phyloP scores from a whole-genome alignment of 2,797 vertebrate genomes.

The Amblyraja radiata region DNA sequence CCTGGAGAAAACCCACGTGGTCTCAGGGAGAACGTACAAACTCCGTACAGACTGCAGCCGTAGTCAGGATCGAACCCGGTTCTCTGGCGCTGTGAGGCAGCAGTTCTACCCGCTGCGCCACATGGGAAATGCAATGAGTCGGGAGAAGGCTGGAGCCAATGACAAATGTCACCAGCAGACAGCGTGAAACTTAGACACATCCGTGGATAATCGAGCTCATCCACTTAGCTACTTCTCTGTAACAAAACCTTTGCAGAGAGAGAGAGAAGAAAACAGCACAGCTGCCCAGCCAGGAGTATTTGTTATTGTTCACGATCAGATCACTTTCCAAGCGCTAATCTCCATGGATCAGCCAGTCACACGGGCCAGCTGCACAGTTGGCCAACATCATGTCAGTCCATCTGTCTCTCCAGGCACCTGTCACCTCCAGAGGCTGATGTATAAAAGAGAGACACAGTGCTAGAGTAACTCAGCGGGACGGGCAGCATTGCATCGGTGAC shows the following conservation, averaged over 20 bases:
- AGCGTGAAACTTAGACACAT: background rate
- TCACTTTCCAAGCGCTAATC: slow-evolving; percentile 14
- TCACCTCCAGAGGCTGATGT: background rate
- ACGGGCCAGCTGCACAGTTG: background rate
- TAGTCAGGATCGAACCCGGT: no score
- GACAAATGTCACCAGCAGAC: background rate
- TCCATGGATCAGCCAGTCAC: slow-evolving; percentile 6
- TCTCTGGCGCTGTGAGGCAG: no score
- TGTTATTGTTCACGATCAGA: background rate
- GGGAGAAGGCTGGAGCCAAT: background rate
- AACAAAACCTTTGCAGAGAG: background rate
- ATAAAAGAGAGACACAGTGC: no score
- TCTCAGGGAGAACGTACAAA: no score
- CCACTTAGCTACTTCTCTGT: background rate
- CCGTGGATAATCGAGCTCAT: background rate
- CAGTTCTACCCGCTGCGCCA: no score
- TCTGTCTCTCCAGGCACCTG: background rate
- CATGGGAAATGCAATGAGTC: background rate
- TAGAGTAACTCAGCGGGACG: no score
- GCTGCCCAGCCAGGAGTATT: background rate
- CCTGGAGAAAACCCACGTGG: no score
- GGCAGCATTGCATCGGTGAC: no score
- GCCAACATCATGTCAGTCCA: background rate
- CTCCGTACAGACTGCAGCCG: no score
- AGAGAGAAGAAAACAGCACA: background rate